Conservation (phyloP, 1,140 invertebrate genomes). For the Zaprionus camerounensis region DNA sequence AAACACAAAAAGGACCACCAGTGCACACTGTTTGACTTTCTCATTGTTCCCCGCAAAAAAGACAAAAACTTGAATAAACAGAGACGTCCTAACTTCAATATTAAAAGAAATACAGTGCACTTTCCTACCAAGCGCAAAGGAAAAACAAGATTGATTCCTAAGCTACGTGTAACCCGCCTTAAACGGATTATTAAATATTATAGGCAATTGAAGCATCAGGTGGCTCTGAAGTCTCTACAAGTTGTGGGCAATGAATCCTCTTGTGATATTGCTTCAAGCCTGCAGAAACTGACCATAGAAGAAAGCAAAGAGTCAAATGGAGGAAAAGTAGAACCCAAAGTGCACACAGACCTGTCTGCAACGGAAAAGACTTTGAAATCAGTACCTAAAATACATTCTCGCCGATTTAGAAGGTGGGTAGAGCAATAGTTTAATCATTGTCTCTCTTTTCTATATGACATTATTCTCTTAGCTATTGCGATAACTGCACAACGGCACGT, state of each 20-base stretch:
- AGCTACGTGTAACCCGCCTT: slow-evolving; percentile 44
- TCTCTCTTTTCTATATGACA: background rate
- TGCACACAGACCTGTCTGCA: background rate
- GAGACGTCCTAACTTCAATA: slow-evolving; percentile 15
- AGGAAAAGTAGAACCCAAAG: background rate
- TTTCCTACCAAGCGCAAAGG: slow-evolving; percentile 55
- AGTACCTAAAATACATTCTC: slow-evolving; percentile 57
- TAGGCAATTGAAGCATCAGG: slow-evolving; percentile 12
- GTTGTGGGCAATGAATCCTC: background rate
- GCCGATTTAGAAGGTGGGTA: slow-evolving; percentile 68
- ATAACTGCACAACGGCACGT: slow-evolving; percentile 66
- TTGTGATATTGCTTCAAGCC: background rate
- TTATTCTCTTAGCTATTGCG: slow-evolving; percentile 66
- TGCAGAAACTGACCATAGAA: slow-evolving; percentile 23
- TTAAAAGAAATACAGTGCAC: slow-evolving; percentile 19
- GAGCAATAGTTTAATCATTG: background rate
- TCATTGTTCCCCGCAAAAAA: slow-evolving; percentile 38
- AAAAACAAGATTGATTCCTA: slow-evolving; percentile 55
- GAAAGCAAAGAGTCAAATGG: background rate
- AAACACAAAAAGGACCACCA: slow-evolving; percentile 48
- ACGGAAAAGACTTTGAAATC: background rate
- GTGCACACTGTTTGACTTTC: slow-evolving; percentile 60
- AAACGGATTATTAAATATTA: slow-evolving; percentile 59
- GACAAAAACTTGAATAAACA: slow-evolving; percentile 28
- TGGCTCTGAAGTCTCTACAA: background rate